Evolutionary conservation across 2,797 vertebrate genomes (phyloP), one percentile per base, ranked within the genome.

Genomic region (Percopsis omiscomaycus): DNA sequence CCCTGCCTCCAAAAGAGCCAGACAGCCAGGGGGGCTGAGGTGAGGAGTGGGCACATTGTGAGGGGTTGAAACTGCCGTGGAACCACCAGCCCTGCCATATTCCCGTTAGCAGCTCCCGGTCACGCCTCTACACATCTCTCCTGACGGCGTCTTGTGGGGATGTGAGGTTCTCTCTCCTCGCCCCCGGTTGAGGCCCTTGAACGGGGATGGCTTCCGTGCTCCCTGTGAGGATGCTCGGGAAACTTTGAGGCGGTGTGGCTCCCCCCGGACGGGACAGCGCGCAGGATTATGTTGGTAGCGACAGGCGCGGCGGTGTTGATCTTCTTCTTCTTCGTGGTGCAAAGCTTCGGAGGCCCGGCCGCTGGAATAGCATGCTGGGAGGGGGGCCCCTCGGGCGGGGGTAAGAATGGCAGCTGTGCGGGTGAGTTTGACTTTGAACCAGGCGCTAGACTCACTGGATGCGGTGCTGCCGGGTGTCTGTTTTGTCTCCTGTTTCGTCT

Each of bases 1-100:
- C 91, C 93, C 94, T 94, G 90, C 92, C 94, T 94, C 91, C 85
- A 94, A 93, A 94, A 90, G 86, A 89, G 86, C 70, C 79, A 79
- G 83, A 86, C 85, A 87, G 80, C 71, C 75, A 45, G 63, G 83
- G 78, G 37, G 84, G 78, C 80, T 73, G 64, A 71, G 70, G 79
- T 56, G 58, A 67, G 76, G 79, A 82, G 77, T 63, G 55, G 74
- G 63, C n/a, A 69, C 64, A 63, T 79, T 71, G 73, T 67, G 69
- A 66, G 10, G 8, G 37, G 45, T 69, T 29, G 11, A 62, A 65
- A 67, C 73, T 55, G 64, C 61, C 49, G 46, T 63, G 47, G 60
- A 61, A 78, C 12, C 59, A 54, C 52, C 42, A 65, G 66, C n/a
- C 52, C 61, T 66, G 51, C 63, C 45, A 22, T 22, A 22, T 22